Base-by-base conservation (phyloP, 1,140 invertebrate genomes). In the Drosophila saltans region DNA sequence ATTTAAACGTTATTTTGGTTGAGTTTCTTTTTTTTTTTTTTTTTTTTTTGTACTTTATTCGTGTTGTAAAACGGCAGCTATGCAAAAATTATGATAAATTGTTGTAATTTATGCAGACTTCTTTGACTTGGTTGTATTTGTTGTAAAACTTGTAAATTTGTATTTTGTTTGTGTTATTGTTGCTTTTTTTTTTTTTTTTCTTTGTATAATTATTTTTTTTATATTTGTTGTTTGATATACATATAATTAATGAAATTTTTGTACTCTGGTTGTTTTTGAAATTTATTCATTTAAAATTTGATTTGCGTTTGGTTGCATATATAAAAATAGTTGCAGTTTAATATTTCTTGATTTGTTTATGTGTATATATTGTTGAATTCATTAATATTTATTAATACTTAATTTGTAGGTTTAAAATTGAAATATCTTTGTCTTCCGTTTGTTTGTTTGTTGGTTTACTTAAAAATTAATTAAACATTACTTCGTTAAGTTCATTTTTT, bases 381-480 rank as follows among this genome's bases (percentile, higher is more conserved):
- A 43, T 48, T 10, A 52, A 76, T 58, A 69, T 57, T 80, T 74
- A 61, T 76, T 89, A 75, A 60, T 83, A 81, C 80, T 89, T 83
- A 88, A 69, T 64, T 66, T 66, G 60, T 75, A 79, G 57, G 69
- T 61, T 72, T 89, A 69, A 69, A 55, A 28, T 45, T 67, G 66
- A 91, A 77, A 80, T 91, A 90, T 90, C 86, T 91, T 91, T 91
- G 89, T 91, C 89, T 91, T 88, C 89, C 83, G 84, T 91, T 91
- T 91, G 89, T 91, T 91, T 91, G 88, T 91, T 91, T 88, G 83
- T 84, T 91, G 71, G 75, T 81, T 90, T 76, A 55, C 89, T 91
- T 91, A 91, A 62, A 72, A 77, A 89, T 90, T 90, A 90, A 84
- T 89, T 89, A 91, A 85, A 89, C 81, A 91, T 83, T 91, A 91